phyloP scores from a whole-genome alignment of 2,113 vertebrate genomes.

The Perca schrenkii region DNA sequence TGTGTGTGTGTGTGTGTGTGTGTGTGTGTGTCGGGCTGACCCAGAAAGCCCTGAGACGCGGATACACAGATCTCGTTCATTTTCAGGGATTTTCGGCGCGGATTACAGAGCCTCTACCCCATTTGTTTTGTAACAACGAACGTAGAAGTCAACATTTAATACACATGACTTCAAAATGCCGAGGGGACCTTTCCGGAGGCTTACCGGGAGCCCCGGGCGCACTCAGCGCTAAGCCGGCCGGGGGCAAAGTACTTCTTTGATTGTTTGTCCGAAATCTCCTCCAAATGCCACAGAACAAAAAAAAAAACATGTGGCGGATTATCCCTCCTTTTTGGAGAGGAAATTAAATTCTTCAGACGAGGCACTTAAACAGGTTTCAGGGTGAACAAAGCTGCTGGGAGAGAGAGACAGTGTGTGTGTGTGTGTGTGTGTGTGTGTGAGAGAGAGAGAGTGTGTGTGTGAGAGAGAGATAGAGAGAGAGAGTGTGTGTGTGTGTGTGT shows the following conservation, averaged over 20 bases:
- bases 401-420: not conserved
- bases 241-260: slow-evolving; percentile 67
- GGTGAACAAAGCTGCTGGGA: not conserved
- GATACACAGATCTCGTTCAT: slow-evolving; percentile 40
- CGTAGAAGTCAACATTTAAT: slow-evolving; percentile 54
- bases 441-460: not conserved
- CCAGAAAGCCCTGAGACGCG: slow-evolving; percentile 36
- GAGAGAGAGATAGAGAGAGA: too few species aligned
- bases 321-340: slow-evolving; percentile 42
- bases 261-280: slow-evolving; percentile 66
- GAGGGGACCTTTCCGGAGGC: slow-evolving; percentile 53
- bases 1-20: too few species aligned
- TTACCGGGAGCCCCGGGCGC: slow-evolving; percentile 43
- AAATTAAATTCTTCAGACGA: slow-evolving; percentile 70
- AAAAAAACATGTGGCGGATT: slow-evolving; percentile 46
- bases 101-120: slow-evolving; percentile 56
- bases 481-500: too few species aligned
- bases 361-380: slow-evolving; percentile 57
- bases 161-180: slow-evolving; percentile 40
- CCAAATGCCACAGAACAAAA: slow-evolving; percentile 54
- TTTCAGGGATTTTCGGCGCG: slow-evolving; percentile 45
- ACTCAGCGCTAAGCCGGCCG: slow-evolving; percentile 51
- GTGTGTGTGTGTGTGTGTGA: not conserved
- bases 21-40: slow-evolving; percentile 20
- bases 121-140: slow-evolving; percentile 68